phyloP scores from a whole-genome alignment of 2,113 vertebrate species.

The Zootoca vivipara region DNA sequence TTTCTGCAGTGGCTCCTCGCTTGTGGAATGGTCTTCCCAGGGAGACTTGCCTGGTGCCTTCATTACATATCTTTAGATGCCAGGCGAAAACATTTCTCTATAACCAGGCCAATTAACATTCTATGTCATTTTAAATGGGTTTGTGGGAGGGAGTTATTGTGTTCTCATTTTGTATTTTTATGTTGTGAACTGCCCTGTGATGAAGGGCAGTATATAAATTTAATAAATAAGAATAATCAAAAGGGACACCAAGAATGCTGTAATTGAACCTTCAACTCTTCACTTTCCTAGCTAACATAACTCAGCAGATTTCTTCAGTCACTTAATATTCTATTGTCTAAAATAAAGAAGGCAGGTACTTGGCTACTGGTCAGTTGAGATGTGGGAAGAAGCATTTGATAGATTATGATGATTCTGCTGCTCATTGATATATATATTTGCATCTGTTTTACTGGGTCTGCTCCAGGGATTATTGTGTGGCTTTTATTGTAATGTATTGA shows the following conservation, averaged over 20 bases:
- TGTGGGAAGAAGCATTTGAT: slow-evolving; percentile 10
- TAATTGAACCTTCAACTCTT: not conserved
- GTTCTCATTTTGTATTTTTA: not conserved
- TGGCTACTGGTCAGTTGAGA: slow-evolving; percentile 1
- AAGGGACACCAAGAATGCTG: not conserved
- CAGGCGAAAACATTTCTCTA: no score
- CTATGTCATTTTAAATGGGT: no score
- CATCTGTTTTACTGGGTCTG: no score
- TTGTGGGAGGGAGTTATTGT: no score
- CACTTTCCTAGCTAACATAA: not conserved
- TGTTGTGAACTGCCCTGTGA: not conserved
- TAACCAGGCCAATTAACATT: not conserved
- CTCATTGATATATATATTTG: no score
- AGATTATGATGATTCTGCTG: not conserved
- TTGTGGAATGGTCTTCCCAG: no score
- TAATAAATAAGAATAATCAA: no score
- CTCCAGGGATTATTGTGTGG: no score
- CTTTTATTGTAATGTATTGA: no score
- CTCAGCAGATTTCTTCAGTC: not conserved
- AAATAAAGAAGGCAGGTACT: not conserved
- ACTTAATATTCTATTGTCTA: not conserved
- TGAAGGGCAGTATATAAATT: not conserved
- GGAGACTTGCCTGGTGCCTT: no score
- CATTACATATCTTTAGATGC: no score
- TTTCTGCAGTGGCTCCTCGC: no score